These are phyloP conservation scores for Ceratothoa steindachneri DNA, from an alignment of 2,888 invertebrate species.

Conservation along the genomic window DNA sequence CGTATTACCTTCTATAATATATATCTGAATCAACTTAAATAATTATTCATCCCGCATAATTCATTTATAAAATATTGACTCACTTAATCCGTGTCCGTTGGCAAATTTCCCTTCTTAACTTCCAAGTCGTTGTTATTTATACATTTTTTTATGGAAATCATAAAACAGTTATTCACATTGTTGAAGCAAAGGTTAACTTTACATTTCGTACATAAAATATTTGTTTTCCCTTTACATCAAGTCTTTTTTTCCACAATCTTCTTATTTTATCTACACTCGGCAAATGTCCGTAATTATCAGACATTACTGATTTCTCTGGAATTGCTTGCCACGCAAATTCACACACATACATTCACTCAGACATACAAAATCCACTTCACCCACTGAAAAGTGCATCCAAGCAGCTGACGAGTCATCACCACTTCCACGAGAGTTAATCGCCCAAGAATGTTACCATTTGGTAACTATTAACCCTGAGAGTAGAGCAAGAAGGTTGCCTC, in stretches of 20 bases:
- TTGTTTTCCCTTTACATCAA: slow-evolving; percentile 9
- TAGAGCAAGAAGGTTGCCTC: no score
- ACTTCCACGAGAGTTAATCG: no score
- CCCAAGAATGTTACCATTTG: no score
- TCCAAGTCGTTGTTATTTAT: neutral
- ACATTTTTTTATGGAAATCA: neutral
- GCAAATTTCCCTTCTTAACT: no score
- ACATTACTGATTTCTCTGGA: neutral
- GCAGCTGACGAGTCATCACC: no score
- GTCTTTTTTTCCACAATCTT: neutral
- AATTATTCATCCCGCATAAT: neutral
- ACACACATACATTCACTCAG: no score
- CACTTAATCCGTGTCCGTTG: no score
- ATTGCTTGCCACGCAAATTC: neutral
- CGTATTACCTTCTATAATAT: neutral
- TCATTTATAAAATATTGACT: neutral
- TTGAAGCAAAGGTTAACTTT: slow-evolving; percentile 8
- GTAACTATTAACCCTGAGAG: no score
- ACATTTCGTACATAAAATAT: slow-evolving; percentile 13
- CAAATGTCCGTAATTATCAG: neutral
- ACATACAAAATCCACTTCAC: no score
- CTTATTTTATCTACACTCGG: neutral
- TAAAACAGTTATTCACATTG: neutral
- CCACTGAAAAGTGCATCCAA: no score
- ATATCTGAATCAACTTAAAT: neutral